phyloP scores from a whole-genome alignment of 2,113 vertebrate species.

The Corythoichthys haematopterus region DNA sequence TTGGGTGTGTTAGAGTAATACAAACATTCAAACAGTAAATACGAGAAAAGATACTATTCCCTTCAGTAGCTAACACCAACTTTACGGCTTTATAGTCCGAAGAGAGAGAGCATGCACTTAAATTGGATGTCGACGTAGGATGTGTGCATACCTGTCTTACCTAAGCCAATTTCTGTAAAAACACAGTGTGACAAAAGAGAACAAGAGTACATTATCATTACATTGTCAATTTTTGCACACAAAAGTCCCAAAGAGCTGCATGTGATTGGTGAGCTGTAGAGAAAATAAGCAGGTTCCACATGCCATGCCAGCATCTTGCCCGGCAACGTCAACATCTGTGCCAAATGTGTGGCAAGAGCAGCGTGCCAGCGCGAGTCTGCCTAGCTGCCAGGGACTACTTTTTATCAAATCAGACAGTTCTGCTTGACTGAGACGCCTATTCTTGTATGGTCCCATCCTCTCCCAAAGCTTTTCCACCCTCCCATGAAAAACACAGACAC shows the following conservation, averaged over 20 bases:
- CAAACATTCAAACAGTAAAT: too few relatives aligned
- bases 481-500: conserved; percentile 49
- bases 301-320: conserved; percentile 57
- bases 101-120: too few relatives aligned
- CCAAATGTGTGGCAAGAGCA: conserved; percentile 60
- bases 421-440: conserved; percentile 58
- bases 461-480: conserved; percentile 46
- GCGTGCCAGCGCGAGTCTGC: conserved; percentile 60
- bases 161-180: too few relatives aligned
- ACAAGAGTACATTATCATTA: not conserved
- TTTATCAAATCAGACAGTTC: conserved; percentile 71
- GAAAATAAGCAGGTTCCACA: conserved; percentile 47
- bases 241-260: conserved; percentile 28
- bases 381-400: conserved; percentile 62
- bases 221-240: conserved; percentile 28
- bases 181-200: too few relatives aligned
- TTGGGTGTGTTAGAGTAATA: too few relatives aligned
- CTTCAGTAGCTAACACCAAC: too few relatives aligned
- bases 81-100: too few relatives aligned
- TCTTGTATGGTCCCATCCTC: conserved; percentile 56
- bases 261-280: conserved; percentile 51
- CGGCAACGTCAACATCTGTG: conserved; percentile 21
- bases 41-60: too few relatives aligned
- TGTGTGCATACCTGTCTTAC: too few relatives aligned
- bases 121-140: too few relatives aligned